Base-by-base conservation (phyloP, 2,797 vertebrate genomes). In the Xiphophorus birchmanni region DNA sequence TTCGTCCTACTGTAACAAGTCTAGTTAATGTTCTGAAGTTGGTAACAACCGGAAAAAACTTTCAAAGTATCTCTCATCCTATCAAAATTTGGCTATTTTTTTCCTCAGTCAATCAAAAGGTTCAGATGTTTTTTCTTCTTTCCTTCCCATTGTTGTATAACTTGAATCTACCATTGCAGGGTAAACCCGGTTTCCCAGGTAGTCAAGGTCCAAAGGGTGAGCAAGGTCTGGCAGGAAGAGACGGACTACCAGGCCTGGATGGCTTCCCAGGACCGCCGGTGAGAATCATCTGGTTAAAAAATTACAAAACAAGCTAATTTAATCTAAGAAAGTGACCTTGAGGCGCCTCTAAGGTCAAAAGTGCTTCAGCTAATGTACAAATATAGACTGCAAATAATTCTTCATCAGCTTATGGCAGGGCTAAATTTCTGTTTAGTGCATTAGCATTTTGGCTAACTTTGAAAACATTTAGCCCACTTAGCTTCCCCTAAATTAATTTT, bases 211-310 rank as follows among this genome's bases (percentile, higher is more conserved):
- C 79, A 3, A 97, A 97, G 95, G 98, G 82, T 3, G 91, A 18
- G 60, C 94, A 0, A 23, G 96, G 96, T 32, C 23, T 73, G 47
- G 60, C 80, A 91, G 98, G 98, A 0, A 74, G 82, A 79, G 97
- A 97, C 0, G 98, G 98, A 1, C 96, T 90, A 2, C 96, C 97
- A 0, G 98, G 98, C 12, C 81, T 97, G 90, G 96, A 97, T 2
- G 98, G 98, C 12, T 95, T 96, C 58, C 95, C 96, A 0, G 98
- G 98, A 83, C 95, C 96, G 9, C 95, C 95, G 96, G 98, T 99
- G 91, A 73, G 60, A 50, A 65, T 35, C 58, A 63, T 65, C 15
- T 65, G 60, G 17, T 18, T 13, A 58, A 65, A 35, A 60, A 9
- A 13, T 3, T 5, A 56, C 26, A n/a, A 56, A 23, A 13, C 73